Conservation (phyloP, 2,113 vertebrate species). For the Hyperopisus bebe region DNA sequence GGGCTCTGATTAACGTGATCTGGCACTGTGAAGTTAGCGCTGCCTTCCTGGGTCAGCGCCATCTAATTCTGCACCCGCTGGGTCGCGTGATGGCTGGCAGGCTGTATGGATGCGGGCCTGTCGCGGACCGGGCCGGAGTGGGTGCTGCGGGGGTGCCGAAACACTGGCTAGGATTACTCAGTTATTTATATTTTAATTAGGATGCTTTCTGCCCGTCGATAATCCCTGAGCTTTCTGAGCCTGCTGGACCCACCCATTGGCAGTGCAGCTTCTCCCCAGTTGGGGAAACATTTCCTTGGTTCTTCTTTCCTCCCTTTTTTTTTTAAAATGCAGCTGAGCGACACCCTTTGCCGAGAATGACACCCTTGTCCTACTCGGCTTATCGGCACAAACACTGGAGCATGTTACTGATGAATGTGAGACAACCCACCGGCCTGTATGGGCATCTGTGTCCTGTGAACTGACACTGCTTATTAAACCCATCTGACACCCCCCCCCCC, state of each 20-base stretch:
- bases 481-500: background rate
- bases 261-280: background rate
- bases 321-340: background rate
- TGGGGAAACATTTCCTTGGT: background rate
- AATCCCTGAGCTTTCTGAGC: background rate
- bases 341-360: background rate
- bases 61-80: conserved; percentile 16
- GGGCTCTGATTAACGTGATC: conserved; percentile 28
- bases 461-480: background rate
- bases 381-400: background rate
- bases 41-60: conserved; percentile 14
- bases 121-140: background rate
- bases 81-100: background rate
- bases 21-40: conserved; percentile 6
- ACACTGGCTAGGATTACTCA: background rate
- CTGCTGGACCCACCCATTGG: background rate
- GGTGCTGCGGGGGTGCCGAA: background rate
- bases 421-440: background rate
- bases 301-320: background rate
- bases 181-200: background rate
- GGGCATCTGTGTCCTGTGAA: background rate
- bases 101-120: background rate
- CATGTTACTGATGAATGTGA: background rate
- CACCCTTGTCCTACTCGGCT: background rate
- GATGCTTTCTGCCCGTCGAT: background rate